Conservation (phyloP, 1,140 invertebrate species). For the Drusus annulatus region DNA sequence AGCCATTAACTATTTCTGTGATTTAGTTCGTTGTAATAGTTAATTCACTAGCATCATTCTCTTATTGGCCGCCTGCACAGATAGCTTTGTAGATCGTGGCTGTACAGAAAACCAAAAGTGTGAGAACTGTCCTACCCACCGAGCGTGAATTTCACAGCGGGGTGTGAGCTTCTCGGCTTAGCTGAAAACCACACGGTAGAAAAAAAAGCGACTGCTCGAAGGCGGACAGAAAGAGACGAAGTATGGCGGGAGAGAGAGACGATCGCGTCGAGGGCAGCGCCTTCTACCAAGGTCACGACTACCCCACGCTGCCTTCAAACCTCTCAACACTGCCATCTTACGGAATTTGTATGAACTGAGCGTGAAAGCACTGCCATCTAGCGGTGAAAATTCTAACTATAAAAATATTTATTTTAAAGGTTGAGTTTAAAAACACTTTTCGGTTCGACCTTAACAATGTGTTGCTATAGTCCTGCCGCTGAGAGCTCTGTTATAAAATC, state of each 20-base stretch:
- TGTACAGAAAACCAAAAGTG: slow-evolving; percentile 8
- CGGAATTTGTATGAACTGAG: neutral
- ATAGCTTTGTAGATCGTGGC: neutral
- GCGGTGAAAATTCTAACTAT: neutral
- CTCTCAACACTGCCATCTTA: neutral
- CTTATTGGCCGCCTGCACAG: too few relatives aligned
- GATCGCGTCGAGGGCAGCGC: slow-evolving; percentile 49
- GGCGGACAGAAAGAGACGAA: slow-evolving; percentile 3
- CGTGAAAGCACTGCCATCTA: slow-evolving; percentile 4
- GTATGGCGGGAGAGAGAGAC: neutral
- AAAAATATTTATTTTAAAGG: too few relatives aligned
- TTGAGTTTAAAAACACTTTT: too few relatives aligned
- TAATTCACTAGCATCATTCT: too few relatives aligned
- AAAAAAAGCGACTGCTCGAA: slow-evolving; percentile 29
- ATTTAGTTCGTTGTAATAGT: too few relatives aligned
- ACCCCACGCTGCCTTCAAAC: neutral
- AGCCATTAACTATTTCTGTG: too few relatives aligned
- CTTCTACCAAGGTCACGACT: slow-evolving; percentile 52
- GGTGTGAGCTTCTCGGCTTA: slow-evolving; percentile 23
- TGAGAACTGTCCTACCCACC: slow-evolving; percentile 11
- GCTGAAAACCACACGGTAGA: neutral
- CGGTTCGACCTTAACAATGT: too few relatives aligned
- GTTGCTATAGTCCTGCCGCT: too few relatives aligned
- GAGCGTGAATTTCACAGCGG: slow-evolving; percentile 18
- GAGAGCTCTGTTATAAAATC: too few relatives aligned